Evolutionary conservation across 2,888 invertebrate species (phyloP), one percentile per base, ranked within the genome.

Genomic region (Sphaerophoria rueppellii): DNA sequence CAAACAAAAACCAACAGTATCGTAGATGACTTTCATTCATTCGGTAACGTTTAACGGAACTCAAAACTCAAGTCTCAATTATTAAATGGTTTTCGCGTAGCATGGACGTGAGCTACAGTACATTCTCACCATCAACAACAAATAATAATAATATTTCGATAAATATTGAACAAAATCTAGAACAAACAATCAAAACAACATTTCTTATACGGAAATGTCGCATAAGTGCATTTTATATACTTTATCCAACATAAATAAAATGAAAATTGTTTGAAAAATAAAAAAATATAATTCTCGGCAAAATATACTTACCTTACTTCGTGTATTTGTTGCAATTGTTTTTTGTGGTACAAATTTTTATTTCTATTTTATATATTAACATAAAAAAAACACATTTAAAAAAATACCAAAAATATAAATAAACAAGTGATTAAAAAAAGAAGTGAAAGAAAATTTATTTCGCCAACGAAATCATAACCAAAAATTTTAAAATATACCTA

Each of bases 51-150:
- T 73, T 57, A 35, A 69, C 77, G 63, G 65, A 50, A 73, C 52
- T 69, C 61, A 50, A 67, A 48, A 58, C 65, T 69, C 60, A 73
- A 69, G 50, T 87, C 87, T 89, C 86, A 89, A 87, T 89, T 87
- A 87, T 88, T 85, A 87, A 87, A 87, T 87, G 83, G 87, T 87
- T 88, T 88, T 88, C 88, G 86, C 76, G 87, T 87, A 87, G 88
- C 87, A 87, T 87, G 87, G 89, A 88, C 89, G 88, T 81, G 70
- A 85, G 71, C 57, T 76, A 76, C 65, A 67, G 65, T 71, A 74
- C 76, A 67, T 65, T 85, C 54, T 82, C 70, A 61, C 24, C 48
- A 72, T 35, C 75, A 85, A 61, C 63, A 77, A 35, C 9, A 43
- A 43, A 43, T 40, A 40, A 40, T 40, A 40, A 43, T 37, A 57